A percentile compares a stretch with the other conserved stretches of the same genome.
phyloP scores from a whole-genome alignment of 1,140 invertebrate species.

The Caerostris darwini region DNA sequence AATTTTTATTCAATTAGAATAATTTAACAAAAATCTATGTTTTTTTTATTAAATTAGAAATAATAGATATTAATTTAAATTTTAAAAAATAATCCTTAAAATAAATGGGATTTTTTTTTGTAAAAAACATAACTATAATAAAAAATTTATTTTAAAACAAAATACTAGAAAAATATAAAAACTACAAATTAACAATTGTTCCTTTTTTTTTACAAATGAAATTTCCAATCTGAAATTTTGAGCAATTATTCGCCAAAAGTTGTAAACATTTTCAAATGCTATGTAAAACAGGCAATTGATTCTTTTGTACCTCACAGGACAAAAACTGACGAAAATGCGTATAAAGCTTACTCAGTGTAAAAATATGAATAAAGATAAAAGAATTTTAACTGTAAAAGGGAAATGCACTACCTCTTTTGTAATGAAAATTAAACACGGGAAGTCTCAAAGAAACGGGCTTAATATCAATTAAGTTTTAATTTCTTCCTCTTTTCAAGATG shows the following conservation, averaged over 20 bases:
- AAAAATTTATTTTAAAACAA: too few species aligned
- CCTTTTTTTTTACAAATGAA: too few species aligned
- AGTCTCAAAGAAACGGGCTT: slow-evolving; percentile 19
- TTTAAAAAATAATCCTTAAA: too few species aligned
- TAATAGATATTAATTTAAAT: too few species aligned
- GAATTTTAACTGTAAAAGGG: slow-evolving; percentile 19
- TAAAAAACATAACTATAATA: too few species aligned
- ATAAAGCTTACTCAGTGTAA: background rate
- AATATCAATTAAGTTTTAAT: slow-evolving; percentile 58
- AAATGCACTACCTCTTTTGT: slow-evolving; percentile 46
- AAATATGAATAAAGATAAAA: slow-evolving; percentile 64
- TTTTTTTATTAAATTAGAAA: too few species aligned
- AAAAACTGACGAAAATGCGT: background rate
- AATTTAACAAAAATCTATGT: too few species aligned
- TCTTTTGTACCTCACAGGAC: background rate
- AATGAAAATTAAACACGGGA: slow-evolving; percentile 24
- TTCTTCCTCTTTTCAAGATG: background rate
- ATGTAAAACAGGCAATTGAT: background rate
- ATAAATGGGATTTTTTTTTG: too few species aligned
- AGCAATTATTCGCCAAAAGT: background rate
- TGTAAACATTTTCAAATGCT: background rate
- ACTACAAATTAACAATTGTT: too few species aligned
- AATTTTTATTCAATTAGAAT: too few species aligned
- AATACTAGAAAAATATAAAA: too few species aligned
- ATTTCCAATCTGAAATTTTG: too few species aligned